phyloP scores from a whole-genome alignment of 1,140 invertebrate species.

The Heliconius eleuchia region DNA sequence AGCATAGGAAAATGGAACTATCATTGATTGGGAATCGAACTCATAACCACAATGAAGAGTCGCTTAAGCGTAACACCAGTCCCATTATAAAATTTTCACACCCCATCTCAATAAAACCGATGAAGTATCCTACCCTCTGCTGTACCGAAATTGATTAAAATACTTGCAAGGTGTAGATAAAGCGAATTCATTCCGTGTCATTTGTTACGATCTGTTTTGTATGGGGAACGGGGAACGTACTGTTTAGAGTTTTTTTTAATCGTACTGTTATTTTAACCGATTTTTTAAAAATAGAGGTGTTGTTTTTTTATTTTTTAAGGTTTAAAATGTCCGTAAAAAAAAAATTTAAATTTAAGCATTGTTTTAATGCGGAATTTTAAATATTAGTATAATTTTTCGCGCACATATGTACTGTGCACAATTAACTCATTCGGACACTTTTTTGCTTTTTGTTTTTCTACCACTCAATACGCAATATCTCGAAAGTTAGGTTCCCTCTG shows the following conservation, averaged over 20 bases:
- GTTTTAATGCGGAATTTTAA: too few species aligned
- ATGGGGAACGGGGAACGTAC: constrained; percentile 7
- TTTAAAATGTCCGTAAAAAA: neutral
- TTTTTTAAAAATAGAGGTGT: too few species aligned
- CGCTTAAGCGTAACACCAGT: neutral
- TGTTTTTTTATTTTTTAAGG: neutral
- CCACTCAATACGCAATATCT: too few species aligned
- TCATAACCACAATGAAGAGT: neutral
- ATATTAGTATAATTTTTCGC: too few species aligned
- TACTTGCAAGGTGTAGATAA: constrained; percentile 35
- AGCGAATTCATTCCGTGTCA: constrained; percentile 34
- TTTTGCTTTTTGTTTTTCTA: too few species aligned
- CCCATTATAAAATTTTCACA: neutral
- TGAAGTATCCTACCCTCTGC: neutral
- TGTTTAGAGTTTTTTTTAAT: constrained; percentile 4
- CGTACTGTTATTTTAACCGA: neutral
- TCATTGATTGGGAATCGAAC: too few species aligned
- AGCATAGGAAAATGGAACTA: too few species aligned
- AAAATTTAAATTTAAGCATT: too few species aligned
- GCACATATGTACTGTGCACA: too few species aligned
- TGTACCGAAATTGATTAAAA: constrained; percentile 29
- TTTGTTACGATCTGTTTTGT: constrained; percentile 26
- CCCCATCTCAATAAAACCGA: constrained; percentile 15
- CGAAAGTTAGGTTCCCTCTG: neutral
- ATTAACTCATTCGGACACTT: too few species aligned